Evolutionary conservation across 2,797 vertebrate genomes (phyloP).

Genomic region (Xenops minutus): DNA sequence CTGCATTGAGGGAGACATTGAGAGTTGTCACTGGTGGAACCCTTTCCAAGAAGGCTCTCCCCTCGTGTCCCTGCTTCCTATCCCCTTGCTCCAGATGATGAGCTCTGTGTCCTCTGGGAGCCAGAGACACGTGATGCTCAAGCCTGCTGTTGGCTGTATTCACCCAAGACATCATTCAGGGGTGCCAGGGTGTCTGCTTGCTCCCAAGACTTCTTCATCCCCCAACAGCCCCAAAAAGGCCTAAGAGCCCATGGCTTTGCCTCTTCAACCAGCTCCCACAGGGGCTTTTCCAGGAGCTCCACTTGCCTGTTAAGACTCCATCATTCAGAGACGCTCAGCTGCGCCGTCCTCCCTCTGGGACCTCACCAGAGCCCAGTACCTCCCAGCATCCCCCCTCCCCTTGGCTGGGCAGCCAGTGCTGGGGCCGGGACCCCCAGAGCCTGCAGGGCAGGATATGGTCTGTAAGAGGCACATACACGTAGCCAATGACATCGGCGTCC

Average conservation of each 20-base stretch:
- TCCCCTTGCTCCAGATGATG: neutral
- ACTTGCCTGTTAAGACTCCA: neutral
- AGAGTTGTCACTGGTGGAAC: neutral
- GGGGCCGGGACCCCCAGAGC: neutral
- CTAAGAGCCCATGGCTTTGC: neutral
- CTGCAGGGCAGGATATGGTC: neutral
- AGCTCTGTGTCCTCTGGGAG: neutral
- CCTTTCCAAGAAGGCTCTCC: neutral
- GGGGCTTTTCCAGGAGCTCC: neutral
- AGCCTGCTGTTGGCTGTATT: neutral
- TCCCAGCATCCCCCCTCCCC: neutral
- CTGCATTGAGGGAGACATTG: conserved; percentile 62
- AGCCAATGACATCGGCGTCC: conserved; percentile 96
- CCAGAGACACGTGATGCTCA: rapidly evolving
- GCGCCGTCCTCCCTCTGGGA: neutral
- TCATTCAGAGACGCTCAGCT: neutral
- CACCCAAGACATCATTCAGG: neutral
- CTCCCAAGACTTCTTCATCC: neutral
- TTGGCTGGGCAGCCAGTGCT: neutral
- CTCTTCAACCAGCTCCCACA: neutral
- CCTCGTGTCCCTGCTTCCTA: neutral
- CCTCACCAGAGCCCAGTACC: neutral
- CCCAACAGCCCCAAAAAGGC: neutral
- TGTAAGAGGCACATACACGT: conserved; percentile 90
- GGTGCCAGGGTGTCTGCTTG: neutral